Conservation (phyloP, 2,113 vertebrate genomes). For the Acrocephalus arundinaceus region DNA sequence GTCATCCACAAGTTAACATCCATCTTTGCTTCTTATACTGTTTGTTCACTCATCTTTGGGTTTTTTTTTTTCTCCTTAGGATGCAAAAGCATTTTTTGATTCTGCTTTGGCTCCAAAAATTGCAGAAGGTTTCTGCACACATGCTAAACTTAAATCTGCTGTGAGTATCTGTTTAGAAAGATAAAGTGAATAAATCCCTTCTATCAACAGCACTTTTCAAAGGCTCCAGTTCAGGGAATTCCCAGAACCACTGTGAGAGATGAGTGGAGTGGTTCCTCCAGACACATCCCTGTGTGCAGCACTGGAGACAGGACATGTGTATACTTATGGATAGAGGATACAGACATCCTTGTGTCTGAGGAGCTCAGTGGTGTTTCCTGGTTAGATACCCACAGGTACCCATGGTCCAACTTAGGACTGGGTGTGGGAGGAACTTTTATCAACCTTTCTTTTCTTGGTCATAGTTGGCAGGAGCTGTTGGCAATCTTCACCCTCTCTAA, state of each 20-base stretch:
- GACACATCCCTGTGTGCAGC: neutral
- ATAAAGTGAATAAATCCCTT: neutral
- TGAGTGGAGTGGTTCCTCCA: neutral
- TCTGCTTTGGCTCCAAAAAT: neutral
- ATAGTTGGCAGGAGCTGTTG: neutral
- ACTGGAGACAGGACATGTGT: neutral
- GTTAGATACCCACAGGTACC: neutral
- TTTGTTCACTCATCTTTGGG: neutral
- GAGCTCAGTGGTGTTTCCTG: neutral
- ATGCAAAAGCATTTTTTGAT: neutral
- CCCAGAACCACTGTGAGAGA: neutral
- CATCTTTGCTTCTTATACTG: neutral
- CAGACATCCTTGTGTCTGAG: neutral
- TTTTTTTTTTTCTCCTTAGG: neutral
- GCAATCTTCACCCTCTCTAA: neutral
- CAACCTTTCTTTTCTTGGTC: too few species aligned
- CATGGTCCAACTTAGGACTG: neutral
- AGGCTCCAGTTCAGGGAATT: neutral
- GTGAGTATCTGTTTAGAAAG: neutral
- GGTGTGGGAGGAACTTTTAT: neutral
- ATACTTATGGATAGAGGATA: neutral
- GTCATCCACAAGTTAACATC: neutral
- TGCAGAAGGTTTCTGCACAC: neutral
- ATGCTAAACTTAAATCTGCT: neutral
- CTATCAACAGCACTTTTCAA: neutral